Conservation (phyloP, 2,797 vertebrate species). For the Simalia tracyae region DNA sequence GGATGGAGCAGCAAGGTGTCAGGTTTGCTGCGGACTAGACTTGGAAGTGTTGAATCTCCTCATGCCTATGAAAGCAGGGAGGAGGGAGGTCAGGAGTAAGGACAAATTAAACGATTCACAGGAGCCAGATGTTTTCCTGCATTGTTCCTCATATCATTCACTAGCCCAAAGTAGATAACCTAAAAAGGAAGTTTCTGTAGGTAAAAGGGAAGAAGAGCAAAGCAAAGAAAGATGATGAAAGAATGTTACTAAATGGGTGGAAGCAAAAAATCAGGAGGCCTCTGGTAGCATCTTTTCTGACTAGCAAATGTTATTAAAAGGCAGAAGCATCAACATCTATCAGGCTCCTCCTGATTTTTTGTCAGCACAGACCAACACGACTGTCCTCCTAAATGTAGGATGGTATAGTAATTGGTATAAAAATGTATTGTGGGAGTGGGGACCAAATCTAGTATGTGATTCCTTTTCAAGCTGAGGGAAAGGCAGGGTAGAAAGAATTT, state of each 20-base stretch:
- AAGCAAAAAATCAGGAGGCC: background rate
- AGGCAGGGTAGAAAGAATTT: background rate
- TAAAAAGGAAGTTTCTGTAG: background rate
- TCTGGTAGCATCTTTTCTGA: background rate
- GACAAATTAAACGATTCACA: background rate
- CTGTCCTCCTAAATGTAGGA: no score
- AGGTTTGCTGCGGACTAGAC: background rate
- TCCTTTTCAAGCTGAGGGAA: background rate
- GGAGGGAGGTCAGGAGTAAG: background rate
- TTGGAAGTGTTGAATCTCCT: background rate
- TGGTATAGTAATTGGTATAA: no score
- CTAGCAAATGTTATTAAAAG: no score
- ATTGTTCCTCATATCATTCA: background rate
- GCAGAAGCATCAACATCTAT: no score
- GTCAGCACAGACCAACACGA: no score
- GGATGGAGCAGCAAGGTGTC: background rate
- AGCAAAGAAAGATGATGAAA: background rate
- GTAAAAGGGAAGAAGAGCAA: background rate
- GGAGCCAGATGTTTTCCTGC: background rate
- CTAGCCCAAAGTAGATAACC: background rate
- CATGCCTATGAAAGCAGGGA: background rate
- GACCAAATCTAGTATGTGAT: background rate
- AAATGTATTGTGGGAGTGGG: background rate
- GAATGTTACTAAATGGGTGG: background rate
- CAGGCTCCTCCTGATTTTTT: no score